Evolutionary conservation across 2,888 invertebrate species (phyloP).

Genomic region (Megastigmus dorsalis): DNA sequence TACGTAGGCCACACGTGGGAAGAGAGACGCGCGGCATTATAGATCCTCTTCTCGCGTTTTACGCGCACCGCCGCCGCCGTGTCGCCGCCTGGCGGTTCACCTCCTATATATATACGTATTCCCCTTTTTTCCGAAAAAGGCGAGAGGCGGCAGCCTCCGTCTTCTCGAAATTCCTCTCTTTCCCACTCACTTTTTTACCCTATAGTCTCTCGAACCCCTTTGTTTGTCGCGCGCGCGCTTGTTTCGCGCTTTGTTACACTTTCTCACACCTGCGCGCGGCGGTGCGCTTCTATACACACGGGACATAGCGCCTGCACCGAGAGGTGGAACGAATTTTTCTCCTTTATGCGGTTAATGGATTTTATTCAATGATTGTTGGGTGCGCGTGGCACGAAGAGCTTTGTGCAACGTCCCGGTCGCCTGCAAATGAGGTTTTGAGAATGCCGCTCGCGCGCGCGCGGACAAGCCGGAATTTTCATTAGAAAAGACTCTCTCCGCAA

Average conservation of each 20-base stretch:
- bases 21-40: slow-evolving; percentile 45
- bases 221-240: slow-evolving; percentile 26
- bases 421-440: slow-evolving; percentile 4
- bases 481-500: background rate
- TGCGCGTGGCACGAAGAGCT: too few species aligned
- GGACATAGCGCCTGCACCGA: too few species aligned
- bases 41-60: too few species aligned
- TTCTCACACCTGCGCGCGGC: background rate
- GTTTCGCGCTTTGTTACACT: slow-evolving; percentile 22
- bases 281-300: background rate
- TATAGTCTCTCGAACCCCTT: slow-evolving; percentile 2
- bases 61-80: too few species aligned
- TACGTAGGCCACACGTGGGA: slow-evolving; percentile 43
- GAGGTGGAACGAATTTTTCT: slow-evolving; percentile 1
- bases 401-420: too few species aligned
- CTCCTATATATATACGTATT: slow-evolving; percentile 3
- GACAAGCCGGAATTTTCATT: background rate
- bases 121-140: slow-evolving; percentile 51
- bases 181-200: slow-evolving; percentile 42
- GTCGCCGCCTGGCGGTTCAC: background rate
- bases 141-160: background rate
- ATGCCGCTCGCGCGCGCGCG: too few species aligned
- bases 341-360: slow-evolving; percentile 10
- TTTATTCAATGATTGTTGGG: slow-evolving; percentile 15
- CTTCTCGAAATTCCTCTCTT: background rate